Evolutionary conservation across 2,113 vertebrate species (phyloP), one percentile per base, ranked within the genome.

Genomic region (Strigops habroptila): DNA sequence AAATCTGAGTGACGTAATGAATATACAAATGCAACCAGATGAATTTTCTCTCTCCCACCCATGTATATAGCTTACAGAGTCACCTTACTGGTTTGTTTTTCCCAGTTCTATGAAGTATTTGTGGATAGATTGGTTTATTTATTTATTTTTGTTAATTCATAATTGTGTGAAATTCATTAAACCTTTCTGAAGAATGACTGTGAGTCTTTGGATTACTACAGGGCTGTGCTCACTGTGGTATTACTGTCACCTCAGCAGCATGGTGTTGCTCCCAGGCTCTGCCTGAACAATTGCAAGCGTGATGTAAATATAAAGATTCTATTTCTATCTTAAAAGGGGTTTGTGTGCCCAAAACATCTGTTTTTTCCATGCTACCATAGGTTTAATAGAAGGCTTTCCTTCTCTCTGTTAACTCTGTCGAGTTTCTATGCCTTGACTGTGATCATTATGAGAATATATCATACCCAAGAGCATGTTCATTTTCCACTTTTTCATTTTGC

Each of bases 401-500:
- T 83, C 27, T 90, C 64, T 18, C 27, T 68, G 30, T 79, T 94
- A 86, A 33, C 76, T 83, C 15, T 71, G 70, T 95, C 0, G 2
- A 76, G 39, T 84, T 89, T 63, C 63, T 84, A 12, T 48, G 39
- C 52, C 71, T 86, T 87, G 55, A n/a, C 81, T 75, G 10, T 37
- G 65, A 86, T 84, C 35, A 23, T 85, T 84, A 64, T 25, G 48
- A 84, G 93, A 91, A 52, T 76, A n/a, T 94, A 69, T 90, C 94
- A 73, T 80, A 89, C 84, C 62, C 69, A 82, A 89, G 52, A 92
- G 62, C 15, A 0, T 70, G 41, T 89, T 91, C n/a, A 73, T 93
- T 94, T 95, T 92, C 86, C 55, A 62, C 16, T 2, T 92, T 64
- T 89, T 96, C 53, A 30, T 96, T 92, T 96, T 91, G 70, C 62